Base-by-base conservation (phyloP, 2,888 invertebrate species). In the Drepanosiphum platanoidis region DNA sequence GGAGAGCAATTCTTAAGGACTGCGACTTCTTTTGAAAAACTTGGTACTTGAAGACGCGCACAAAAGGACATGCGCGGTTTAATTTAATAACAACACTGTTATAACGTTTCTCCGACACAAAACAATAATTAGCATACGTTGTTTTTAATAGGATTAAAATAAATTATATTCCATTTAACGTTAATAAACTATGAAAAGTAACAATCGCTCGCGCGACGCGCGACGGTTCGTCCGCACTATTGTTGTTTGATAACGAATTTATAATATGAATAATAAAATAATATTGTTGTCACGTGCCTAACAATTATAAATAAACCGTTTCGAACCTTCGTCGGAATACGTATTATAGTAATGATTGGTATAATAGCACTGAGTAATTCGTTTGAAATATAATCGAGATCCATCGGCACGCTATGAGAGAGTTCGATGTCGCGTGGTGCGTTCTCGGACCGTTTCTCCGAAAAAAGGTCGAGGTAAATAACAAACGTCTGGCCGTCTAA, bases 81-180 rank as follows among this genome's bases (percentile, higher is more conserved):
- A n/a, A 70, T 80, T 42, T 42, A 79, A 79, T 61, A 32, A 32
- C 13, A 66, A 79, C 34, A 66, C 46, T 64, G 61, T 78, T 78
- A 64, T 61, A 32, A 66, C 32, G 66, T 66, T 22, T 42, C n/a
- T n/a, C 32, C 32, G 46, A 46, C 42, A 66, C 42, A 66, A 42
- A 64, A 66, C 42, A 32, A 78, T 66, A 78, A 78, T 78, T 42
- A 66, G 30, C 42, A 66, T 66, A 78, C n/a, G 66, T 68, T 68
- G n/a, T 78, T 78, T 78, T 64, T 64, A 78, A 78, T 78, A 42
- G 39, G 78, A 78, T 64, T 64, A 30, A 64, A 78, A 77, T 27
- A 13, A 77, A 77, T 39, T 77, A 36, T 39, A 77, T 36, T 61
- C 27, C 36, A 66, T 32, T 66, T 27, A 36, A n/a, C 58, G 58